Base-by-base conservation (phyloP, 2,888 invertebrate genomes). In the Empis livida region DNA sequence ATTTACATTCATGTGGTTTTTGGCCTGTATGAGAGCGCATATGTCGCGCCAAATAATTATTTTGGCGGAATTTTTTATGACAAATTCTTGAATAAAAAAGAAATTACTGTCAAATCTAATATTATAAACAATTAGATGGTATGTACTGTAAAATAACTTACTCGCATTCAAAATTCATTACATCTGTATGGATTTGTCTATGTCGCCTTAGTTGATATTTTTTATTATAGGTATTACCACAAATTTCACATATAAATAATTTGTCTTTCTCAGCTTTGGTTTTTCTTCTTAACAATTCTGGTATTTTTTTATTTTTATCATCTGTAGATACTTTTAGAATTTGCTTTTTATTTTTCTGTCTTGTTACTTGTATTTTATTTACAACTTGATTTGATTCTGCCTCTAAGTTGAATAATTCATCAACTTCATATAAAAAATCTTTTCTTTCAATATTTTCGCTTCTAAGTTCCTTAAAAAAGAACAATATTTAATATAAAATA, bases 1-100 rank as follows among this genome's bases (percentile, higher is more conserved):
- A 54, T 17, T 51, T 38, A 35, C 55, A 55, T n/a, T 41, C 45
- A 39, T 53, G 54, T 2, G 53, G 54, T 42, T 54, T 52, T 43
- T 41, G 20, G 27, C 41, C 41, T 13, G 48, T 53, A 39, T 53
- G 54, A 3, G 48, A 50, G 39, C 55, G 45, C 54, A 54, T 55
- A 14, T 55, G 55, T 10, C 53, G 49, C 14, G 47, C 52, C 2
- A 55, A 15, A 38, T 54, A 52, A 46, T 51, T 53, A 13, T 49
- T 47, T 10, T 53, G 51, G 9, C 53, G 52, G 44, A 55, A 55
- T 16, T 49, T 45, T 23, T 48, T 48, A 6, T 51, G 50, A 35
- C 55, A 55, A 32, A 53, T 50, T 9, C 54, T 52, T 20, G 1
- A 45, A 43, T 30, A 14, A 16, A 38, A 45, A n/a, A 5, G 4